Base-by-base conservation (phyloP, 2,797 vertebrate species). In the Sibirionetta formosa region DNA sequence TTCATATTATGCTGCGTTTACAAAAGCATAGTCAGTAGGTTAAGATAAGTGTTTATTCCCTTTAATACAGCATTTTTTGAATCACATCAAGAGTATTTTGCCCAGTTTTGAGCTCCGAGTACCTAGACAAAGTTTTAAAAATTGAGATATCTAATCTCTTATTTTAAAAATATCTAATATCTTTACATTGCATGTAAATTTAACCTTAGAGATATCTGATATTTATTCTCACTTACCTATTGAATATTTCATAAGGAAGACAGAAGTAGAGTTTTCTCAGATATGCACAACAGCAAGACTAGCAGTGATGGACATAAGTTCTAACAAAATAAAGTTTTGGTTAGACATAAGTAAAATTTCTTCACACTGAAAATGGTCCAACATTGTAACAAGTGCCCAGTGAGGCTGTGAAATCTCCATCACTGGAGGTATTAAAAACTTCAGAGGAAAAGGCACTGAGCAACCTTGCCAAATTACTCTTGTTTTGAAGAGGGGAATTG, bases 261-360 rank as follows among this genome's bases (percentile, higher is more conserved):
- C 0, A 0, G 20, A 81, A 18, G 2, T 53, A 72, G 58, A 31
- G 2, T 15, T 60, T 68, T 76, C 75, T 56, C 12, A 46, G 54
- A 76, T 11, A 56, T 42, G 42, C 29, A 35, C 42, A 58, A 26
- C 24, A 35, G 10, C 31, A 65, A 31, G 23, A 20, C 8, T 44
- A 2, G 2, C 29, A 44, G 33, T 1, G 3, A 50, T 33, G 27
- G 36, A n/a, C 6, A 12, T 1, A 27, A 68, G 2, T 3, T 66
- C 13, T 7, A 78, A 11, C 13, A 85, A 82, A 57, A 29, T 2
- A 10, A 71, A 71, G 3, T 6, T 72, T 56, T 57, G 42, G 13
- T 29, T 26, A 38, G 36, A 68, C 13, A 8, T 12, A 53, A 71
- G 31, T 9, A 80, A 51, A 69, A 18, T 38, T 40, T 65, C 63